Base-by-base conservation (phyloP, 2,113 vertebrate genomes). In the Rissa tridactyla region DNA sequence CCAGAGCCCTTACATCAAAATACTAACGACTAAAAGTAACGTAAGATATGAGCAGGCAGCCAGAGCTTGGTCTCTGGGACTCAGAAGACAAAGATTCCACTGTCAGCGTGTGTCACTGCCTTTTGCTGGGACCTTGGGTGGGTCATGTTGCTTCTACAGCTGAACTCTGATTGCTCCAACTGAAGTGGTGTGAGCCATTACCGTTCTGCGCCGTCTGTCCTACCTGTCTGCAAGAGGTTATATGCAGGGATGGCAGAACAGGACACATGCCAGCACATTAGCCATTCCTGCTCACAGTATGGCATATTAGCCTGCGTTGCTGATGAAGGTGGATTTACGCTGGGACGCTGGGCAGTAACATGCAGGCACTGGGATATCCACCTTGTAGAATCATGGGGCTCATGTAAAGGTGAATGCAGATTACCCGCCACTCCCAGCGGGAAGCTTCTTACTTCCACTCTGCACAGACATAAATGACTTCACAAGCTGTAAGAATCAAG, bases 261-360 rank as follows among this genome's bases (percentile, higher is more conserved):
- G 82, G 75, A 42, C 26, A 7, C 3, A 5, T 20, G 88, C 19
- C 80, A 65, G 47, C n/a, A 54, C 62, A 15, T 3, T 2, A 51
- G 44, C 22, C 54, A 5, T 9, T 44, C 0, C 0, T 27, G 25
- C 32, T 29, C 29, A 15, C 8, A 40, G 55, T 8, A 3, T 10
- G 66, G 36, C 42, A 1, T 0, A 5, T 13, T 5, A 54, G 30
- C 11, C 77, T 29, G 32, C 6, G 1, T 1, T 38, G 21, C 70
- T 14, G 32, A 15, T 27, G 79, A 25, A 32, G 54, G 34, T 36
- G 46, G 46, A 7, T 75, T 38, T 82, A 38, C 47, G 2, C 52
- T 25, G 52, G 34, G 40, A 32, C 17, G 1, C 46, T 3, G 66
- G 55, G 52, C 78, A 68, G 86, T 5, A 21, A 3, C 18, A 4